A percentile compares a stretch with the other conserved stretches of the same genome.
phyloP scores from a whole-genome alignment of 2,797 vertebrate species.

The Schizopygopsis pylzovi region DNA sequence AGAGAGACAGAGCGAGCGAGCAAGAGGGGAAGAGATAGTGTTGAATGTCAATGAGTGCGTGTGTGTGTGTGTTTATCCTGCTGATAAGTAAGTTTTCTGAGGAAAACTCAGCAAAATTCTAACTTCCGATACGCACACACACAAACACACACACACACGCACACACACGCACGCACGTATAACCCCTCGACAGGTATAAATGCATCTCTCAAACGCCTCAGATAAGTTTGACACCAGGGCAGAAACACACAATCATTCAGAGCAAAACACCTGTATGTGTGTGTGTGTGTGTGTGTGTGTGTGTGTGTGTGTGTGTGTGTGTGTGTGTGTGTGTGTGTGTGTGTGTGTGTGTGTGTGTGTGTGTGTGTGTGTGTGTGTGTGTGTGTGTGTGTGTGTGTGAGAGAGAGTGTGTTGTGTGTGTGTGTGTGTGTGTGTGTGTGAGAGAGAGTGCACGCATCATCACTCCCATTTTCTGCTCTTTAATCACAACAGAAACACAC shows the following conservation, averaged over 20 bases:
- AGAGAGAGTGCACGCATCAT: no score
- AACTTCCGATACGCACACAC: slow-evolving; percentile 6
- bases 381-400: no score
- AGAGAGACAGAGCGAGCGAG: no score
- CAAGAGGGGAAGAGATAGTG: neutral
- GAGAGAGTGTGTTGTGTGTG: no score
- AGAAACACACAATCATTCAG: slow-evolving; percentile 12
- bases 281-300: neutral
- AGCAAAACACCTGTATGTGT: neutral
- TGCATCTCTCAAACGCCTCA: neutral
- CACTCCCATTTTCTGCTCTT: neutral
- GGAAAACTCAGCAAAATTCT: slow-evolving; percentile 2
- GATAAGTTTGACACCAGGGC: neutral
- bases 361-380: neutral
- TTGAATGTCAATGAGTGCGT: neutral
- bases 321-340: no score
- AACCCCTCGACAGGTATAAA: slow-evolving; percentile 7
- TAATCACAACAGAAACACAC: no score
- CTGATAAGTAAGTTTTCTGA: neutral
- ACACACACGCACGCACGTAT: no score
- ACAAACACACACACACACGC: slow-evolving; percentile 8
- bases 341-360: neutral
- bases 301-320: no score
- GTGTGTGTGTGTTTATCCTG: neutral
- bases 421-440: no score